These are phyloP conservation scores for Chitala chitala DNA, from an alignment of 2,113 vertebrate species.

Conservation along the genomic window DNA sequence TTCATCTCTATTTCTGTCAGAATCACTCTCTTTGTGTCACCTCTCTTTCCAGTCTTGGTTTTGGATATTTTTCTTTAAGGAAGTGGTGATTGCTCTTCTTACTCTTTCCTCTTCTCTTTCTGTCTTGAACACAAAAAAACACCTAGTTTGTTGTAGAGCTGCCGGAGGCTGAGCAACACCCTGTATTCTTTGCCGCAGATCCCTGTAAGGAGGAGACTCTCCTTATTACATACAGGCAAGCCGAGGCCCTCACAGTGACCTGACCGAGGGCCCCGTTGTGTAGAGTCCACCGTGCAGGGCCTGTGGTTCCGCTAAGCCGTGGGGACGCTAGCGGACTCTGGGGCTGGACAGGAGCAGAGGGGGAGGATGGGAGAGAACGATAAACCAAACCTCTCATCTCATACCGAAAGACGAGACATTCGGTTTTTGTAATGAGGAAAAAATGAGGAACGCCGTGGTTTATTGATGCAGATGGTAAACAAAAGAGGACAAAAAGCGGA, in stretches of 20 bases:
- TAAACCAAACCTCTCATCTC: neutral
- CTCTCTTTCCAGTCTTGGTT: slow-evolving; percentile 7
- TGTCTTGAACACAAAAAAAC: slow-evolving; percentile 14
- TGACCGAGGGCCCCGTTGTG: slow-evolving; percentile 67
- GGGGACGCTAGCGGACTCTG: slow-evolving; percentile 25
- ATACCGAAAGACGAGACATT: neutral
- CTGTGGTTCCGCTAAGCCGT: slow-evolving; percentile 29
- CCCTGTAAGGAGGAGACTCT: slow-evolving; percentile 88
- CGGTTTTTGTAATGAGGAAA: slow-evolving; percentile 13
- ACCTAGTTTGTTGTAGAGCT: slow-evolving; percentile 38
- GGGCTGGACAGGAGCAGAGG: slow-evolving; percentile 14
- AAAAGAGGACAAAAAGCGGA: slow-evolving; percentile 28
- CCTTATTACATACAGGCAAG: slow-evolving; percentile 90
- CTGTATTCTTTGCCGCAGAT: slow-evolving; percentile 92
- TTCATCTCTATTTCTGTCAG: slow-evolving; percentile 10
- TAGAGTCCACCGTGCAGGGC: slow-evolving; percentile 25
- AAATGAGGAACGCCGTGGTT: slow-evolving; percentile 3
- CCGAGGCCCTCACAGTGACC: slow-evolving; percentile 85
- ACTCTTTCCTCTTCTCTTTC: slow-evolving; percentile 13
- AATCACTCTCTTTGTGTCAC: slow-evolving; percentile 13
- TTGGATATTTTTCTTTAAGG: slow-evolving; percentile 13
- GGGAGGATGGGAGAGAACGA: slow-evolving; percentile 9
- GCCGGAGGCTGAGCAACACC: slow-evolving; percentile 80
- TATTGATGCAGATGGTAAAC: slow-evolving; percentile 16
- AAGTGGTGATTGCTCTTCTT: slow-evolving; percentile 9